Percentiles rank a stretch among this genome's conserved stretches.
These are phyloP conservation scores for Chaitophorus viminalis DNA, from an alignment of 2,888 invertebrate genomes.

Conservation along the genomic window DNA sequence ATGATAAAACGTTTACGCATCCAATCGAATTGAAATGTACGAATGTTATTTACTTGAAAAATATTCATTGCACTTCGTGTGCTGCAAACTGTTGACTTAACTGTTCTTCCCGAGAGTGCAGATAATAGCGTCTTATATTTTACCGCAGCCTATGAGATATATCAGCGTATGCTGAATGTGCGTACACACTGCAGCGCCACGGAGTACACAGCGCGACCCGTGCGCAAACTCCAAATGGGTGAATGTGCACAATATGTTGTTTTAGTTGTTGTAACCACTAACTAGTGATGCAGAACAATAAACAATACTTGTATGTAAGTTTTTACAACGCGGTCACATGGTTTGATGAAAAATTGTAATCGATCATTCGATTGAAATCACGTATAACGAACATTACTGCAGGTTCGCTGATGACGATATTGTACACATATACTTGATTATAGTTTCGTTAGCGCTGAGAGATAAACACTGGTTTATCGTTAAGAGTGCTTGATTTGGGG, in stretches of 20 bases:
- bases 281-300: neutral
- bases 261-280: neutral
- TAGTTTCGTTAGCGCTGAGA: too few relatives aligned
- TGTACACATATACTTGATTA: too few relatives aligned
- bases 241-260: neutral
- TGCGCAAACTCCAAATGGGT: neutral
- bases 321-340: neutral
- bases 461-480: too few relatives aligned
- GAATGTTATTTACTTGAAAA: conserved; percentile 29
- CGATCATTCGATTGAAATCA: too few relatives aligned
- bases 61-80: neutral
- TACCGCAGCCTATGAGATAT: neutral
- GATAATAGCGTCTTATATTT: neutral
- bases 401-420: too few relatives aligned
- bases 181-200: too few relatives aligned
- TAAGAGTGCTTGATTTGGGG: too few relatives aligned
- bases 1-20: neutral
- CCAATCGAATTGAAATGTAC: conserved; percentile 13
- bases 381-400: too few relatives aligned
- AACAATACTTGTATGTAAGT: too few relatives aligned
- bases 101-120: neutral
- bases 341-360: neutral
- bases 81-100: neutral
- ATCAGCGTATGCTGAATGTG: neutral
- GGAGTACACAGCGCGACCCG: neutral